Conservation (phyloP, 2,888 invertebrate species). For the Eutolmus rufibarbis region DNA sequence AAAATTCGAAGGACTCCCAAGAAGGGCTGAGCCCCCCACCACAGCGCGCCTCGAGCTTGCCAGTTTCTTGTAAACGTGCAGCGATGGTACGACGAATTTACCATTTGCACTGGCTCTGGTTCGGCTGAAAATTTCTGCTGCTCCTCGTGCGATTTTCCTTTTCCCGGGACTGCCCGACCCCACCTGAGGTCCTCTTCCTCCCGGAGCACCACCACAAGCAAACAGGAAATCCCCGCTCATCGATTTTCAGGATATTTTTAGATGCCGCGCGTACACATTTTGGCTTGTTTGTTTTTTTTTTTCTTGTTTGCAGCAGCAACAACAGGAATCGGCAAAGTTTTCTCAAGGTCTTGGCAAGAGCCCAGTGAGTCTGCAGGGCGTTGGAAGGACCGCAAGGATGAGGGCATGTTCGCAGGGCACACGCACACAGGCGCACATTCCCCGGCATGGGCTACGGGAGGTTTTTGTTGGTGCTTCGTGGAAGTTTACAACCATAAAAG, state of each 20-base stretch:
- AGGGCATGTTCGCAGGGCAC: background rate
- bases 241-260: slow-evolving; percentile 40
- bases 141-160: background rate
- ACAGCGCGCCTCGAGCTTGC: background rate
- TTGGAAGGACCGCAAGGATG: background rate
- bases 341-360: slow-evolving; percentile 44
- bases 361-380: slow-evolving; percentile 17
- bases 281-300: slow-evolving; percentile 26
- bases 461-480: background rate
- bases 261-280: slow-evolving; percentile 42
- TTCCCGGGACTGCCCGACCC: background rate
- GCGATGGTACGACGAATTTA: background rate
- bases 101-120: background rate
- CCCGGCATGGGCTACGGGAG: background rate
- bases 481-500: background rate
- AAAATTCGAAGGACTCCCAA: background rate
- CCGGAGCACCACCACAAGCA: background rate
- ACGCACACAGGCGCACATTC: background rate
- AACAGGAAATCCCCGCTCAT: slow-evolving; percentile 38
- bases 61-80: background rate
- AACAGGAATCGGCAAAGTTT: slow-evolving; percentile 43
- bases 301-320: slow-evolving; percentile 10
- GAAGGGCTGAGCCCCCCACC: background rate
- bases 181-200: background rate
- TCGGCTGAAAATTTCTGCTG: background rate